phyloP scores from a whole-genome alignment of 2,888 invertebrate genomes.

The Hartigia nigra region DNA sequence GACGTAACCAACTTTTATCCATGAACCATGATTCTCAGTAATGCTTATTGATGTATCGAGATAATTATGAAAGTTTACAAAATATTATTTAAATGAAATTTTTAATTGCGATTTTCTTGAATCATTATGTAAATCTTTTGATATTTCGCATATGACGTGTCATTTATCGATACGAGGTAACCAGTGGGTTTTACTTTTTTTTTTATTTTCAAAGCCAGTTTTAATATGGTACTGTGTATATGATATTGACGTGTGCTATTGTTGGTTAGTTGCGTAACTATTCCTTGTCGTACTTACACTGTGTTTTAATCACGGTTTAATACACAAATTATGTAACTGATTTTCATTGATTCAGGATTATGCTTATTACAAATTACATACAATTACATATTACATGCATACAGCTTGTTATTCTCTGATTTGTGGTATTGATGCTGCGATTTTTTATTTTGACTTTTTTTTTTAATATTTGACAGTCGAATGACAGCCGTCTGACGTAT shows the following conservation, averaged over 20 bases:
- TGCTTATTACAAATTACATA: too few relatives aligned
- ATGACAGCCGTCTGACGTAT: not conserved
- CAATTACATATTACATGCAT: too few relatives aligned
- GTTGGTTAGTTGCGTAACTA: not conserved
- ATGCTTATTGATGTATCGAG: too few relatives aligned
- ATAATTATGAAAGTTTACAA: not conserved
- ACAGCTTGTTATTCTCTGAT: not conserved
- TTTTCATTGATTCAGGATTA: not conserved
- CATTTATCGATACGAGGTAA: not conserved
- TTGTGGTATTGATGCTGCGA: not conserved
- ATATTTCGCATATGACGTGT: not conserved
- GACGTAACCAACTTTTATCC: too few relatives aligned
- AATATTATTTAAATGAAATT: not conserved
- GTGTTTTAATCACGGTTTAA: not conserved
- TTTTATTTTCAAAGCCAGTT: not conserved
- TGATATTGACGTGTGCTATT: not conserved
- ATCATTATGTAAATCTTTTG: not conserved
- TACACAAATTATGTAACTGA: not conserved
- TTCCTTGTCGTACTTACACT: not conserved
- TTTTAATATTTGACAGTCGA: not conserved
- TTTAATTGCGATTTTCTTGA: not conserved
- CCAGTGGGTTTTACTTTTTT: constrained; percentile 12
- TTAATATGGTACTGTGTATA: not conserved
- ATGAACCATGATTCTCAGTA: too few relatives aligned
- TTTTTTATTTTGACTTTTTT: not conserved